Percentiles rank a stretch among this genome's conserved stretches.
These are phyloP conservation scores for Dinocampus coccinellae DNA, from an alignment of 2,888 invertebrate genomes.

Conservation along the genomic window DNA sequence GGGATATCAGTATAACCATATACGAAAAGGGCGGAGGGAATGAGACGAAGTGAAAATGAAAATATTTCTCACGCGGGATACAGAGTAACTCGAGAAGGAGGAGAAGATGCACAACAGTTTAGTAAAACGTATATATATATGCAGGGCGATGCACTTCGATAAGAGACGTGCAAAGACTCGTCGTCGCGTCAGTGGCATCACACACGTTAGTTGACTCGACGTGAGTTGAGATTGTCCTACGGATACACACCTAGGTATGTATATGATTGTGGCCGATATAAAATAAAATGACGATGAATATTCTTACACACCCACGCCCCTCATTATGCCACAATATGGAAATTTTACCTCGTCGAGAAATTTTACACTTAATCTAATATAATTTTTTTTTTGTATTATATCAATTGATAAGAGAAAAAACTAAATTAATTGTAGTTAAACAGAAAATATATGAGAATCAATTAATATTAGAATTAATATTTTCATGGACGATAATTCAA, in stretches of 20 bases:
- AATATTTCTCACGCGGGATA: slow-evolving; percentile 23
- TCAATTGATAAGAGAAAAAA: not conserved
- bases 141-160: slow-evolving; percentile 43
- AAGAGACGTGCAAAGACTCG: slow-evolving; percentile 18
- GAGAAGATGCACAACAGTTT: slow-evolving; percentile 12
- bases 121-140: not conserved
- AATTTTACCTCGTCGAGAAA: slow-evolving; percentile 1
- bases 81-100: slow-evolving; percentile 20
- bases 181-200: slow-evolving; percentile 18
- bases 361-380: not conserved
- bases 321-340: slow-evolving; percentile 49
- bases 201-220: slow-evolving; percentile 5
- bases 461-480: not conserved
- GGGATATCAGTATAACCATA: too few species aligned
- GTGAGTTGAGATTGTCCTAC: slow-evolving; percentile 14
- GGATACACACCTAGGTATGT: not conserved
- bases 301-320: slow-evolving; percentile 54
- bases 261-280: slow-evolving; percentile 2
- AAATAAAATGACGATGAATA: slow-evolving; percentile 11
- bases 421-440: not conserved
- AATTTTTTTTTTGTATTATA: not conserved
- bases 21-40: not conserved
- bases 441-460: not conserved
- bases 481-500: not conserved
- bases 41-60: slow-evolving; percentile 9